Evolutionary conservation across 2,888 invertebrate genomes (phyloP).

Genomic region (Gandaritis pyraliata): DNA sequence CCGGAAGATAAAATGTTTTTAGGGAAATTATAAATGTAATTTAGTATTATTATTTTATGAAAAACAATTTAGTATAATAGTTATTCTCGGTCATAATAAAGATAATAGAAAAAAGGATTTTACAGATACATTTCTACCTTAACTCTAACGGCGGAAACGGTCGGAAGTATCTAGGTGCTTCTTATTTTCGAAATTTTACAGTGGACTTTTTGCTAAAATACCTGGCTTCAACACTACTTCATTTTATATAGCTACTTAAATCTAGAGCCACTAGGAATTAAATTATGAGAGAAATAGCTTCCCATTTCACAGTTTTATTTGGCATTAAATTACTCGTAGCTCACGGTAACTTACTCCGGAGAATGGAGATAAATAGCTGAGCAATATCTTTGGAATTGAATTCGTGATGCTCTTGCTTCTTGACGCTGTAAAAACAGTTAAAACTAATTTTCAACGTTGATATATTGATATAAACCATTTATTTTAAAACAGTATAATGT

Average conservation of each 20-base stretch:
- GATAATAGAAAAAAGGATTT: too few relatives aligned
- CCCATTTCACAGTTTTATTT: conserved; percentile 18
- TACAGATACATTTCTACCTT: too few relatives aligned
- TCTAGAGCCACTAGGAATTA: conserved; percentile 1
- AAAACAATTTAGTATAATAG: neutral
- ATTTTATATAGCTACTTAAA: neutral
- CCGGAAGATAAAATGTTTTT: neutral
- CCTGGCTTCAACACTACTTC: neutral
- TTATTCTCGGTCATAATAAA: too few relatives aligned
- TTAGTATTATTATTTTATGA: neutral
- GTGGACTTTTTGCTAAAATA: neutral
- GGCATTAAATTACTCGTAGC: conserved; percentile 21
- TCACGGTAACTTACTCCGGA: conserved; percentile 17
- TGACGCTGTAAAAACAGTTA: neutral
- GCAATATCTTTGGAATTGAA: conserved; percentile 10
- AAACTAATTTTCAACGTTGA: neutral
- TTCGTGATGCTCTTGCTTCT: neutral
- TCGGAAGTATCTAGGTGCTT: too few relatives aligned
- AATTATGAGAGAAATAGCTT: conserved; percentile 11
- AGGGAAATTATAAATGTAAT: neutral
- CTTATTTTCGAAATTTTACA: too few relatives aligned
- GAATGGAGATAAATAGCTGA: conserved; percentile 22
- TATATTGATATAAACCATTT: too few relatives aligned
- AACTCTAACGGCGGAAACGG: too few relatives aligned
- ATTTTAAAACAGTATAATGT: too few relatives aligned